These are phyloP conservation scores for Drosophila flavopinicola DNA, from an alignment of 2,888 invertebrate genomes.

Conservation along the genomic window DNA sequence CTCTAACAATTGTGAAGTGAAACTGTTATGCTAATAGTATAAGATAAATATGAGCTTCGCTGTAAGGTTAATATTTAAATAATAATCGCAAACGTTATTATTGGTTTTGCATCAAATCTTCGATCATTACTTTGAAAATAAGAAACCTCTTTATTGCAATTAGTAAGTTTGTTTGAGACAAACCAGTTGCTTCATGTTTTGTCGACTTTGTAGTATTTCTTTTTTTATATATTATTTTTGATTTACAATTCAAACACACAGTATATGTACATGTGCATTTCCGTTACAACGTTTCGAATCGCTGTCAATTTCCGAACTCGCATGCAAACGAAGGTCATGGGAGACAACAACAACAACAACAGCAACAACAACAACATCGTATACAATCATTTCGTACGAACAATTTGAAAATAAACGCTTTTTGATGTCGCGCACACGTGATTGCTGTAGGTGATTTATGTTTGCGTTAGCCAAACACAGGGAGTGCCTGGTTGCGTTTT, in stretches of 20 bases:
- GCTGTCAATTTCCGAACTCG: constrained; percentile 50
- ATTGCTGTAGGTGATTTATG: constrained; percentile 67
- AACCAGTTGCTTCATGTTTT: constrained; percentile 15
- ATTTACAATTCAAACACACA: constrained; percentile 10
- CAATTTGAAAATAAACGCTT: constrained; percentile 42
- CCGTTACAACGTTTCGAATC: constrained; percentile 39
- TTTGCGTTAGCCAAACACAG: constrained; percentile 18
- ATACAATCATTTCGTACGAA: constrained; percentile 11
- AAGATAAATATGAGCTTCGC: constrained; percentile 1
- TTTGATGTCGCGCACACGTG: constrained; percentile 55
- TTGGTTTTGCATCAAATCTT: constrained; percentile 11
- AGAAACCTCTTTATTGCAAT: constrained; percentile 12
- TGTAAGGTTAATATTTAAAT: constrained; percentile 9
- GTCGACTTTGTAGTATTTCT: constrained; percentile 3
- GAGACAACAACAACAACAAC: constrained; percentile 33
- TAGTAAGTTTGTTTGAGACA: constrained; percentile 6
- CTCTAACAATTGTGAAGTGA: too few relatives aligned
- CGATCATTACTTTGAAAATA: not conserved
- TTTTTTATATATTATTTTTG: too few relatives aligned
- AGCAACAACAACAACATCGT: constrained; percentile 11
- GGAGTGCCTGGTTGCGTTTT: constrained; percentile 8
- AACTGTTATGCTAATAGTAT: too few relatives aligned
- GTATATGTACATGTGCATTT: constrained; percentile 20
- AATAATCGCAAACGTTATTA: constrained; percentile 6
- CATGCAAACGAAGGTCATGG: constrained; percentile 59